Evolutionary conservation across 2,797 vertebrate species (phyloP), one percentile per base, ranked within the genome.

Genomic region (Anguilla pacifica): DNA sequence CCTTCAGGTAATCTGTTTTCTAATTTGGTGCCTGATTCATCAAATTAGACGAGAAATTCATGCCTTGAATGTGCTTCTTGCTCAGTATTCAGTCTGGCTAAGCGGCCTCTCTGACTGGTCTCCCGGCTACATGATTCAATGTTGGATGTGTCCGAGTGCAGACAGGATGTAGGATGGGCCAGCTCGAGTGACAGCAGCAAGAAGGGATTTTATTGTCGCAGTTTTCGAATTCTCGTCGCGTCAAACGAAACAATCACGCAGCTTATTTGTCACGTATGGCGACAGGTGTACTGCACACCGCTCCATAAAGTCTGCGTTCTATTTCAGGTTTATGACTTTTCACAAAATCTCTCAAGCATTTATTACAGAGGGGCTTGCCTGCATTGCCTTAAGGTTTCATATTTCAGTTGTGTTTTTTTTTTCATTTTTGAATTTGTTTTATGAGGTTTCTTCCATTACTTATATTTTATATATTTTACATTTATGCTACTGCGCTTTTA

Each of bases 321-420:
- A 72, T 72, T 72, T 72, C 61, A n/a, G 22, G 25, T 67, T 67
- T 67, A 67, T 67, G 61, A n/a, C 61, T 67, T 67, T 67, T 67
- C 31, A 11, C 3, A 72, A 72, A 72, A 31, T 72, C 10, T 35
- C 70, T 17, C 31, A 10, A 67, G 28, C n/a, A 70, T 70, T n/a
- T 74, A 74, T n/a, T 67, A 67, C 61, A n/a, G 61, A 67, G 61
- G 22, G 25, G 25, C 61, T 67, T 25, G n/a, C 61, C 61, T n/a
- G 61, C 61, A 67, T 67, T 67, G 61, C 25, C n/a, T 67, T 28
- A 67, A 67, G 61, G 61, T 74, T 74, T 35, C 31, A 5, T 74
- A 31, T 35, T 31, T 31, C 31, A 31, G 13, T 74, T 31, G 28
- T 70, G 0, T 28, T 31, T 77, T 35, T 74, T 31, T 74, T 64